Base-by-base conservation (phyloP, 1,140 invertebrate species). In the Pogonomyrmex barbatus region DNA sequence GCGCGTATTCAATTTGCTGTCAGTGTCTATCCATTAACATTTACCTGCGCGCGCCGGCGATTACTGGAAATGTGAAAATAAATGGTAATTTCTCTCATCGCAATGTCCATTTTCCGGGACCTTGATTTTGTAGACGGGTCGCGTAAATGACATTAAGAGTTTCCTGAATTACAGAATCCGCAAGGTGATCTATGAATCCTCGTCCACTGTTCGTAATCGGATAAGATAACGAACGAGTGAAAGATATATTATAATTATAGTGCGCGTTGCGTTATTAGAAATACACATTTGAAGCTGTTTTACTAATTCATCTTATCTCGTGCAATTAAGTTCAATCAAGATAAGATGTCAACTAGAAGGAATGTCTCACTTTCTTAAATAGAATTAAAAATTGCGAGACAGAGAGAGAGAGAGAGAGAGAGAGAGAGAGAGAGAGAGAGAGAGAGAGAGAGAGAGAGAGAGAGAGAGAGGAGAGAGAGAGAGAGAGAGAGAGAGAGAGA, bases 1-100 rank as follows among this genome's bases (percentile, higher is more conserved):
- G 87, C 78, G 65, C 62, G 84, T 88, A 92, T 92, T 92, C 90
- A 92, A 91, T 92, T 91, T 91, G 75, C 83, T 71, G 86, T 89
- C 84, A 52, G 88, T 86, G 76, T 62, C 68, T 70, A 83, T 88
- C 78, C 45, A 85, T 91, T 84, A 88, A 87, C 86, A 77, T 91
- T 90, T 84, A 86, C 60, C 81, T 68, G 81, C 81, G 77, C 81
- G 77, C 82, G 50, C 42, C 54, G 73, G 9, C 78, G 83, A 88
- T 90, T 86, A 83, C 81, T 47, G 39, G 42, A 54, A 56, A 88
- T 87, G 87, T 81, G 79, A 78, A 86, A 90, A 91, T 92, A 90
- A 91, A 91, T 91, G 86, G 68, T 88, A 88, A 91, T 68, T 12
- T 91, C 87, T 87, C 47, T 4, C 54, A 47, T 24, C 54, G 79